Conservation (phyloP, 2,797 vertebrate genomes). For the Mycteria americana region DNA sequence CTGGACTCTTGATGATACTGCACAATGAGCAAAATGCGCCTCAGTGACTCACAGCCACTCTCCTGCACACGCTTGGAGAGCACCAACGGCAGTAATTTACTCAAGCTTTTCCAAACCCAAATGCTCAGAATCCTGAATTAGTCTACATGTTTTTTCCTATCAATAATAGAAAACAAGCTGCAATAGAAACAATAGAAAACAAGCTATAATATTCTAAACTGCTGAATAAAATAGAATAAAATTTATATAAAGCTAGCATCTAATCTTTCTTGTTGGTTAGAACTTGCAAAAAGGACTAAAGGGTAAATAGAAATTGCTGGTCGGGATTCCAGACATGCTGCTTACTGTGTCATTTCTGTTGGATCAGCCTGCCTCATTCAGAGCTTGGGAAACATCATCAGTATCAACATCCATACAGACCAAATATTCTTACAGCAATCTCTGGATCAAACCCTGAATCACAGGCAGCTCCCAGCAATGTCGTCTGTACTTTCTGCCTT, state of each 20-base stretch:
- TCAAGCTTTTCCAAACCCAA: neutral
- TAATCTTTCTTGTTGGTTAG: neutral
- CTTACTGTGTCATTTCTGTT: neutral
- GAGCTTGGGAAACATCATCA: neutral
- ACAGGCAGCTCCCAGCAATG: neutral
- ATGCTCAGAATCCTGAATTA: neutral
- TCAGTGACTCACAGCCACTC: neutral
- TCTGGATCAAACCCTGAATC: neutral
- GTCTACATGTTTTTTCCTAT: neutral
- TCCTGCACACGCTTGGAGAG: neutral
- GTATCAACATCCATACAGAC: neutral
- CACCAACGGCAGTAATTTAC: neutral
- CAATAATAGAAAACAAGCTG: neutral
- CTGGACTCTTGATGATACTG: neutral
- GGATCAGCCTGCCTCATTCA: constrained; percentile 13
- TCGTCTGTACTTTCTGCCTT: neutral
- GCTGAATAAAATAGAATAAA: neutral
- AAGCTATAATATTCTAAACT: neutral
- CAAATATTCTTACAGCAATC: neutral
- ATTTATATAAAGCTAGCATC: neutral
- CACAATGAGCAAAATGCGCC: neutral
- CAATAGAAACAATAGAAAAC: neutral
- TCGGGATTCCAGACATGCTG: neutral
- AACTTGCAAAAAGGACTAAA: neutral
- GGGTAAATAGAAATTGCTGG: neutral